Evolutionary conservation across 2,113 vertebrate genomes (phyloP), one percentile per base, ranked within the genome.

Genomic region (Agelaius phoeniceus): DNA sequence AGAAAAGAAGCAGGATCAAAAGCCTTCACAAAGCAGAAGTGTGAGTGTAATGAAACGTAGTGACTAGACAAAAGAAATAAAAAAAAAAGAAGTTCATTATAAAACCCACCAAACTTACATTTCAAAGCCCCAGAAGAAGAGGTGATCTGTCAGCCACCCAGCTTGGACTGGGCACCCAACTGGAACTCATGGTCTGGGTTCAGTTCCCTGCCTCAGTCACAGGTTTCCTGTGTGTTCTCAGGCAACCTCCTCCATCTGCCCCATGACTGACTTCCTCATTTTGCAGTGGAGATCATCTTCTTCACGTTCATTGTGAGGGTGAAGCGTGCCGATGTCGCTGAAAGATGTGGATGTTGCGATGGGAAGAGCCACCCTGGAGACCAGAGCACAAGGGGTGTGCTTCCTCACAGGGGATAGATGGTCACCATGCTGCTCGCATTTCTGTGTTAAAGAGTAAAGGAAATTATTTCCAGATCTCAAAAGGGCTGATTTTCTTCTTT

Each of bases 21-120:
- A 46, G 28, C 58, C 86, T 93, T 51, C 39, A 75, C 78, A 96
- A 96, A 96, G 94, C 91, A 96, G 94, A 97, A 96, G 89, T 94
- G 89, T 85, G 63, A 97, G 89, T 91, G 93, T 95, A 97, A 80
- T 67, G 91, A 95, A 96, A 94, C 12, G 20, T 88, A 93, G 52
- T 96, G 93, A 76, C 93, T 95, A 96, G 95, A 96, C 90, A 94
- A 86, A 90, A 71, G 69, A 91, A 77, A 72, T 93, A 73, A 54
- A 57, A 66, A 6, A 6, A 54, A 13, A 57, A 62, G 3, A 27
- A 13, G 15, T 78, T 94, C 23, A 77, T 90, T 76, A n/a, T 67
- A 84, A 84, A 89, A 30, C 26, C 18, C 87, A 87, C 68, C 35
- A 61, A 66, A 86, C 48, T 77, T 77, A 55, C 63, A 71, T 84